Base-by-base conservation (phyloP, 2,113 vertebrate species). In the Crotalus viridis region DNA sequence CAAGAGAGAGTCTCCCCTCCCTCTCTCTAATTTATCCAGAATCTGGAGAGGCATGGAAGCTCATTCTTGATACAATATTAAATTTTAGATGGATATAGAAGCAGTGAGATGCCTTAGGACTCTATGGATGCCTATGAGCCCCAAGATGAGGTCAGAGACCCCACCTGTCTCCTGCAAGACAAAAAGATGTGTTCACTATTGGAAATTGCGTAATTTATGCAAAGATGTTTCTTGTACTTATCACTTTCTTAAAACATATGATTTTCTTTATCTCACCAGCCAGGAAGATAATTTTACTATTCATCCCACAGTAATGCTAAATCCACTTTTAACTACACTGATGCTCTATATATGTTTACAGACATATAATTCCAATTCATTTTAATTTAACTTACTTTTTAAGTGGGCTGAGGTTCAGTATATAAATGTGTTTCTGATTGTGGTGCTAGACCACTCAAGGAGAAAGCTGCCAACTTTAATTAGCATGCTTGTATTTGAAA, bases 391-490 rank as follows among this genome's bases (percentile, higher is more conserved):
- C 69, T 85, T 48, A 43, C 2, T 59, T 61, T 15, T 69, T 52
- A 26, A 86, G 52, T 10, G 2, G 21, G 46, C 22, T 39, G 56
- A 90, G 46, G n/a, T 81, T 93, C 55, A 59, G 69, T 46, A 24
- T 59, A 57, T 57, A 85, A 88, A 43, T 52, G 86, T 59, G 89
- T 85, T 89, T 56, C 61, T 46, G 51, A 89, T 46, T 89, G 28
- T 89, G 33, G 39, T 85, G 69, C 39, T 51, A 85, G 74, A 61
- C 55, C n/a, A 48, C 69, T 86, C 85, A 56, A 92, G 89, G 39
- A 85, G 19, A 55, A 89, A 85, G 28, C 28, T 85, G 69, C 26
- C 88, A 89, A 26, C 26, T 89, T 81, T 85, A 92, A 92, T 90
- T 90, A 90, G 24, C 7, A 48, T 69, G 89, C 39, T 39, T 48